A percentile compares a stretch with the other conserved stretches of the same genome.
These are phyloP conservation scores for Vanessa tameamea DNA, from an alignment of 1,140 invertebrate genomes.

Conservation along the genomic window DNA sequence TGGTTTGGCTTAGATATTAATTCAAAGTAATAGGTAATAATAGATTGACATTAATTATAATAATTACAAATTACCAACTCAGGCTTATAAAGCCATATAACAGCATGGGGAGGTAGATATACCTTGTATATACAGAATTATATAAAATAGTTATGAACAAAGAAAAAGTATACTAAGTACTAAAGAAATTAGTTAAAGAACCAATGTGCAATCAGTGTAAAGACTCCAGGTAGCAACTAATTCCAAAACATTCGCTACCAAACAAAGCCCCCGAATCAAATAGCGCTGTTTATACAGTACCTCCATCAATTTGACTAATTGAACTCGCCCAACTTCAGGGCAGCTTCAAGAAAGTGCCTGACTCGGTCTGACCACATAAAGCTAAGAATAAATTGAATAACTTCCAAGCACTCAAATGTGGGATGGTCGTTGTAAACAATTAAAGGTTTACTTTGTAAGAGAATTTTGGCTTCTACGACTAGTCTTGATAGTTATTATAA, in stretches of 20 bases:
- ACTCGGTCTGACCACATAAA: conserved; percentile 25
- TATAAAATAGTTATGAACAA: too few relatives aligned
- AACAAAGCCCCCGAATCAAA: conserved; percentile 18
- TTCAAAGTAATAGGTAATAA: too few relatives aligned
- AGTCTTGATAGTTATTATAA: neutral
- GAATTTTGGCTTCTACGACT: neutral
- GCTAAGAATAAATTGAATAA: conserved; percentile 29
- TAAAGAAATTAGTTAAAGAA: too few relatives aligned
- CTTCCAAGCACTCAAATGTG: conserved; percentile 8
- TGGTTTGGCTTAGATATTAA: too few relatives aligned
- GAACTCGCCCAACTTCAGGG: conserved; percentile 46
- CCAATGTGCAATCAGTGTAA: neutral
- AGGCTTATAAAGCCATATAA: too few relatives aligned
- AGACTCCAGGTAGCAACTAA: neutral
- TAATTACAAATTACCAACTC: too few relatives aligned
- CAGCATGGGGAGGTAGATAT: too few relatives aligned
- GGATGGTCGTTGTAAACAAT: conserved; percentile 26
- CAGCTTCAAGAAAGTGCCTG: conserved; percentile 24
- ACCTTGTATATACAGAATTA: too few relatives aligned
- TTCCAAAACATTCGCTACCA: conserved; percentile 4
- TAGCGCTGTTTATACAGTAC: conserved; percentile 23
- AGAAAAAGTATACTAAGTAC: too few relatives aligned
- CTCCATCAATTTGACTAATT: conserved; percentile 61
- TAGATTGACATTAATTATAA: too few relatives aligned
- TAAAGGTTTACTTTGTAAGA: conserved; percentile 5